Conservation (phyloP, 2,888 invertebrate genomes). For the Selenia dentaria region DNA sequence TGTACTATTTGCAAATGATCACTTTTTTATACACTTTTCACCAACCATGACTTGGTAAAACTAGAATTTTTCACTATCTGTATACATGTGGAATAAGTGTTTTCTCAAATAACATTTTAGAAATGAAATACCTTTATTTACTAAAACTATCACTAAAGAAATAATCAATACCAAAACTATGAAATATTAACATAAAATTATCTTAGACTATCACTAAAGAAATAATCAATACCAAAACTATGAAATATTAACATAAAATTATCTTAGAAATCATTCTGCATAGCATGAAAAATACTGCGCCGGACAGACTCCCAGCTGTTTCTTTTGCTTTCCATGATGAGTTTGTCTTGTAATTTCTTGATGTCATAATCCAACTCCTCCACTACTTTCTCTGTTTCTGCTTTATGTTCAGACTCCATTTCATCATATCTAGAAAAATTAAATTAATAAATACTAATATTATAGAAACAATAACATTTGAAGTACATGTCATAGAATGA, state of each 20-base stretch:
- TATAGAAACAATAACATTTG: too few relatives aligned
- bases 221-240: slow-evolving; percentile 5
- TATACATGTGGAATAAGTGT: too few relatives aligned
- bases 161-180: slow-evolving; percentile 4
- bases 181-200: slow-evolving; percentile 1
- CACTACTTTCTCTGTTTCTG: slow-evolving; percentile 59
- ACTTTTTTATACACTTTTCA: too few relatives aligned
- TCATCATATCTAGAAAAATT: slow-evolving; percentile 71
- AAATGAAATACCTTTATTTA: too few relatives aligned
- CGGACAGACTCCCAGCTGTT: slow-evolving; percentile 65
- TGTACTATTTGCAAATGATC: too few relatives aligned
- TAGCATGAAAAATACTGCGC: slow-evolving; percentile 64
- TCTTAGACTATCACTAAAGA: too few relatives aligned
- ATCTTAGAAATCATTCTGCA: slow-evolving; percentile 65
- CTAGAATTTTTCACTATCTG: too few relatives aligned
- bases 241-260: not conserved
- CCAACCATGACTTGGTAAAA: too few relatives aligned
- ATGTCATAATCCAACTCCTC: slow-evolving; percentile 66
- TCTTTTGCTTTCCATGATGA: slow-evolving; percentile 65
- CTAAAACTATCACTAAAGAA: too few relatives aligned
- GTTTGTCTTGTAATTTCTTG: slow-evolving; percentile 61
- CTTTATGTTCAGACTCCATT: slow-evolving; percentile 57
- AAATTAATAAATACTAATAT: too few relatives aligned
- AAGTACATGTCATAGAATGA: too few relatives aligned
- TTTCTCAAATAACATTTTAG: too few relatives aligned